A percentile compares a stretch with the other conserved stretches of the same genome.
Conservation (phyloP, 2,113 vertebrate genomes). For the Oplegnathus fasciatus region DNA sequence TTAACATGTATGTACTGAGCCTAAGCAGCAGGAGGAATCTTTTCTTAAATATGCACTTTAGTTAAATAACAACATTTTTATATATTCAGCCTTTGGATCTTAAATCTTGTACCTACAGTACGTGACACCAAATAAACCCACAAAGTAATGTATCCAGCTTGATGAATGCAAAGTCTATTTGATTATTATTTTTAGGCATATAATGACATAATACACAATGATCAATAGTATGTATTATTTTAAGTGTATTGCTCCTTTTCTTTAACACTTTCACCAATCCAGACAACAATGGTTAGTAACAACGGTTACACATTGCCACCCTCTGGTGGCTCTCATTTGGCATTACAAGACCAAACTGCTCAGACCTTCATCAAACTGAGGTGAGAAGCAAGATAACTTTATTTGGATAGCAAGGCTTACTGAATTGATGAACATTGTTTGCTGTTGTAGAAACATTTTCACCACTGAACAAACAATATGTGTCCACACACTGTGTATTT, state of each 20-base stretch:
- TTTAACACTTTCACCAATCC: no score
- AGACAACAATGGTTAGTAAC: background rate
- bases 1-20: background rate
- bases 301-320: constrained; percentile 29
- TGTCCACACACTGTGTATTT: no score
- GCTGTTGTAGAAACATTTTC: no score
- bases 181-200: background rate
- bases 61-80: background rate
- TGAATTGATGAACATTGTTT: no score
- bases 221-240: background rate
- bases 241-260: background rate
- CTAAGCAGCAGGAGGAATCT: background rate
- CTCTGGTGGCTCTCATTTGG: constrained; percentile 32
- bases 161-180: background rate
- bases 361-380: background rate
- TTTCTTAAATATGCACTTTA: background rate
- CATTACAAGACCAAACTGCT: constrained; percentile 23
- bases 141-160: background rate
- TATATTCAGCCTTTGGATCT: background rate
- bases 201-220: background rate
- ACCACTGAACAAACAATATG: no score
- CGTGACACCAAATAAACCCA: background rate
- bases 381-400: background rate
- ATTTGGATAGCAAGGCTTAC: no score
- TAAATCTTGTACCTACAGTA: background rate